Conservation (phyloP, 2,113 vertebrate genomes). For the Vimba vimba region DNA sequence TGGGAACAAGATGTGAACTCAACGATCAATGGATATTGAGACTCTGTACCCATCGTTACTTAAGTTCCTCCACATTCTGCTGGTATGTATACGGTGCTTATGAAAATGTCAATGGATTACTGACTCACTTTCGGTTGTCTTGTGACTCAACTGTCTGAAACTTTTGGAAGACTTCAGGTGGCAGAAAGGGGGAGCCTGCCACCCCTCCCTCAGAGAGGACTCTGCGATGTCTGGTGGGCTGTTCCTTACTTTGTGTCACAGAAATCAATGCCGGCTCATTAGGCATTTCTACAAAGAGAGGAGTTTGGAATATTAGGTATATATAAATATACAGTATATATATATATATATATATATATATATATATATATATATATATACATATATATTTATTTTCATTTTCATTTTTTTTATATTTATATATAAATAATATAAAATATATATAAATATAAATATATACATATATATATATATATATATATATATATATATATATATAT, state of each 20-base stretch:
- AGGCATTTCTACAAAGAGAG: constrained; percentile 40
- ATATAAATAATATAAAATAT: too few relatives aligned
- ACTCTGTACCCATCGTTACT: neutral
- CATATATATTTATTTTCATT: too few relatives aligned
- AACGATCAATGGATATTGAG: neutral
- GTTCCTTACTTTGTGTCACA: constrained; percentile 16
- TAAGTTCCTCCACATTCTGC: neutral
- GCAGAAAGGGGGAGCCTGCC: constrained; percentile 80
- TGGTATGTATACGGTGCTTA: constrained; percentile 21
- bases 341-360: too few relatives aligned
- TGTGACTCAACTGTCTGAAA: constrained; percentile 79
- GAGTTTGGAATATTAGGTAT: neutral
- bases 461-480: too few relatives aligned
- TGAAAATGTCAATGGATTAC: neutral
- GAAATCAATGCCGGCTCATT: constrained; percentile 33
- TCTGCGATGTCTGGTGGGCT: constrained; percentile 72
- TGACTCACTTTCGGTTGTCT: constrained; percentile 78
- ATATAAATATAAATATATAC: too few relatives aligned
- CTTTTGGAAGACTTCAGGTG: constrained; percentile 91
- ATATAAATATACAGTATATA: too few relatives aligned
- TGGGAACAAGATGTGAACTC: constrained; percentile 1
- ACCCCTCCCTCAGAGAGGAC: constrained; percentile 81
- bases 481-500: too few relatives aligned
- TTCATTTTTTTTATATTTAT: too few relatives aligned
- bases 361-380: too few relatives aligned